A percentile compares a stretch with the other conserved stretches of the same genome.
Conservation (phyloP, 2,888 invertebrate species). For the Abrostola triplasia region DNA sequence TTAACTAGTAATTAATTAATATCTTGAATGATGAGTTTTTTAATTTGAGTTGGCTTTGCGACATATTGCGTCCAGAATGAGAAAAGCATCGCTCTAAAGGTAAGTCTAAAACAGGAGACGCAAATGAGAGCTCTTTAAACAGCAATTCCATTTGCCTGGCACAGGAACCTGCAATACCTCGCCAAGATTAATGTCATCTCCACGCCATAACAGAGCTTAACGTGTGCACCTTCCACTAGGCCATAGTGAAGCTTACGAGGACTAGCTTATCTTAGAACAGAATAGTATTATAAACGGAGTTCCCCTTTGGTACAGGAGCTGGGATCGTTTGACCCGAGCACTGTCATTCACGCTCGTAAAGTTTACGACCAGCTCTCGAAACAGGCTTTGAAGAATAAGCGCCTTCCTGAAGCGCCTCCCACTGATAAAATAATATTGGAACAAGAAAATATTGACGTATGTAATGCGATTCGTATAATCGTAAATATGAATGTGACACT, state of each 20-base stretch:
- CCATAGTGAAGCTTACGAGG: constrained; percentile 47
- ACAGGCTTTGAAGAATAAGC: constrained; percentile 64
- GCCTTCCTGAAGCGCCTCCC: constrained; percentile 53
- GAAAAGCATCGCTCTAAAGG: not conserved
- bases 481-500: constrained; percentile 65
- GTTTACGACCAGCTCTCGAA: constrained; percentile 66
- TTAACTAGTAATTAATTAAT: too few species aligned
- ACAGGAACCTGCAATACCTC: constrained; percentile 29
- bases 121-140: constrained; percentile 30
- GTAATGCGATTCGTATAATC: constrained; percentile 63
- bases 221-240: constrained; percentile 44
- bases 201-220: constrained; percentile 42
- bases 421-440: constrained; percentile 67
- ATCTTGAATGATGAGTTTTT: too few species aligned
- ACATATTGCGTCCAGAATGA: too few species aligned
- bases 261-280: constrained; percentile 58
- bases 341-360: constrained; percentile 69
- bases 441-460: constrained; percentile 65
- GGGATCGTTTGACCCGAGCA: constrained; percentile 63
- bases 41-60: too few species aligned
- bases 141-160: constrained; percentile 29
- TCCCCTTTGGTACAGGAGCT: constrained; percentile 55
- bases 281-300: constrained; percentile 69
- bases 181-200: constrained; percentile 49
- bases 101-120: constrained; percentile 1